These are phyloP conservation scores for Polypterus bichir DNA, from an alignment of 2,113 vertebrate genomes.

Conservation along the genomic window DNA sequence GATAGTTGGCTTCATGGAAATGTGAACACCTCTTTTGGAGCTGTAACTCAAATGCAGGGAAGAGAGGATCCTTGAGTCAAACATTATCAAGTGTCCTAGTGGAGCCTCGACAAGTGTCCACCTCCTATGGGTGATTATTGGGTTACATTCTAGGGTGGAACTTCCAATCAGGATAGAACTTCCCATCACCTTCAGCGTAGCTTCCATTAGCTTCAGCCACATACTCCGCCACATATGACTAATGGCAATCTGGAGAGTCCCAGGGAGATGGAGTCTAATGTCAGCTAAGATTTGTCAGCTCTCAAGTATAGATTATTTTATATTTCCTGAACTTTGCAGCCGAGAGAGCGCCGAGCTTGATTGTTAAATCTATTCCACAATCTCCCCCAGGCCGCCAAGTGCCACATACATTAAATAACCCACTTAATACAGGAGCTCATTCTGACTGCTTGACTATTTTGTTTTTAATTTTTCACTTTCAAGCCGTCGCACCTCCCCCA, in stretches of 20 bases:
- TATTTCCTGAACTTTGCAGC: conserved; percentile 77
- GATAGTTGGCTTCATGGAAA: no score
- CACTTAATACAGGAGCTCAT: conserved; percentile 89
- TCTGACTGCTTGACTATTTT: conserved; percentile 82
- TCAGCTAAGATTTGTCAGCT: conserved; percentile 84
- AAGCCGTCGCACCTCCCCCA: conserved; percentile 62
- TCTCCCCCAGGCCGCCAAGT: conserved; percentile 67
- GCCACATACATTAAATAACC: conserved; percentile 90
- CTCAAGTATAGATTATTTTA: conserved; percentile 86
- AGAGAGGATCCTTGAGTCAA: no score
- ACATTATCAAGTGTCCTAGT: no score
- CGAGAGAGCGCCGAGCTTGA: conserved; percentile 63
- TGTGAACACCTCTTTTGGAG: no score
- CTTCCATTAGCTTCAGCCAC: conserved; percentile 65
- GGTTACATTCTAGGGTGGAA: no score
- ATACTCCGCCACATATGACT: conserved; percentile 71
- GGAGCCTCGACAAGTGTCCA: no score
- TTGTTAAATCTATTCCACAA: conserved; percentile 76
- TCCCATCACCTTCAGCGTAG: conserved; percentile 60
- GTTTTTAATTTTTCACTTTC: conserved; percentile 65
- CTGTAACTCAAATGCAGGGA: no score
- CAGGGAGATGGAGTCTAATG: conserved; percentile 61
- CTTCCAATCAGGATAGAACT: no score
- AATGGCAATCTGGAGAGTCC: conserved; percentile 71
- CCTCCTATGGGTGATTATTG: no score